Base-by-base conservation (phyloP, 2,797 vertebrate genomes). In the Anguilla anguilla region DNA sequence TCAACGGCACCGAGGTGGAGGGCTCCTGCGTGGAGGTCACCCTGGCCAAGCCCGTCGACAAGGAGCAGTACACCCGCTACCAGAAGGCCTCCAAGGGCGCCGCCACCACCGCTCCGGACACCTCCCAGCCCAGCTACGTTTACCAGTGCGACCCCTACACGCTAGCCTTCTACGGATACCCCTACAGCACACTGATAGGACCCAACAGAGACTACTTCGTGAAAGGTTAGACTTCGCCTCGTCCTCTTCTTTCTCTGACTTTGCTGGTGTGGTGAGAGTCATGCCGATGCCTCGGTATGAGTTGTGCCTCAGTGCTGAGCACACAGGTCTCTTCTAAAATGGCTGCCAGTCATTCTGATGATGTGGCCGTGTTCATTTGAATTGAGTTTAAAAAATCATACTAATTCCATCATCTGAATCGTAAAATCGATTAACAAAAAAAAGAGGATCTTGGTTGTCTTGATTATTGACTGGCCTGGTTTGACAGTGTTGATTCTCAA, bases 131-230 rank as follows among this genome's bases (percentile, higher is more conserved):
- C 88, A 97, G 95, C 94, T 98, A 97, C 86, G 95, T 99, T 91
- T 99, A 99, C 94, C 97, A 99, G 88, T 99, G 98, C 86, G 99
- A 99, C 91, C 98, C 99, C 0, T 99, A 99, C 94, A 96, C 98
- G 0, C 93, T 99, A 90, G 96, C 99, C 0, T 99, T 99, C 94
- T 99, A 99, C 2, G 97, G 98, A 86, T 99, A 99, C 91, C 98
- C 98, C 0, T 99, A 99, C 96, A 99, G 95, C 92, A 97, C 98
- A n/a, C 96, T 99, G 91, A 97, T 99, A 0, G 99, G 98, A 93
- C 99, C 99, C 91, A 99, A 99, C 96, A 96, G 99, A 91, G 99
- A 99, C 88, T 99, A 99, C 96, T 99, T 99, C 87, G 96, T 99
- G 92, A 99, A 99, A 99, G 98, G 99, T 99, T 96, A 97, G 98